Conservation (phyloP, 2,888 invertebrate genomes). For the Lordiphosa fenestrarum region DNA sequence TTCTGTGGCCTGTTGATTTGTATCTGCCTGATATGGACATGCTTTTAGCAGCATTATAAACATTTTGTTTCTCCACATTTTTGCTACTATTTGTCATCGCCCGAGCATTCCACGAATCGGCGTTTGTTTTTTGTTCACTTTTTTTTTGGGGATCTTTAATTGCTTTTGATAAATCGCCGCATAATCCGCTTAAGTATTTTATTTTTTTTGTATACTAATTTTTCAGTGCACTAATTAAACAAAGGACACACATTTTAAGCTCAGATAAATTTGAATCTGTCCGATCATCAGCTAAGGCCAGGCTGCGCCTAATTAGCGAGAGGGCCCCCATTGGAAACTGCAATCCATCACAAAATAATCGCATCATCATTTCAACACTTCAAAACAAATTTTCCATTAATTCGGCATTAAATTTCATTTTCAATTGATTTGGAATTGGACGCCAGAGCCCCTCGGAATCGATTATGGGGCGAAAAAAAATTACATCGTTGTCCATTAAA, state of each 20-base stretch:
- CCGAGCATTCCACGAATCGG: slow-evolving; percentile 58
- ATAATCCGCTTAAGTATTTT: slow-evolving; percentile 67
- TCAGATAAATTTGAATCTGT: slow-evolving; percentile 57
- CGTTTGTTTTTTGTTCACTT: slow-evolving; percentile 4
- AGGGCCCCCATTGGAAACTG: slow-evolving; percentile 30
- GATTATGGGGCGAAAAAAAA: slow-evolving; percentile 57
- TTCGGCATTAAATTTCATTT: slow-evolving; percentile 64
- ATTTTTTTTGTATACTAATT: slow-evolving; percentile 46
- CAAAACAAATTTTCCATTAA: slow-evolving; percentile 65
- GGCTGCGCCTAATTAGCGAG: slow-evolving; percentile 51
- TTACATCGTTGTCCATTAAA: slow-evolving; percentile 69
- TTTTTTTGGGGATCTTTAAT: slow-evolving; percentile 59
- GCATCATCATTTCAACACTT: slow-evolving; percentile 36
- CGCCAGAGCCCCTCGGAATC: slow-evolving; percentile 12
- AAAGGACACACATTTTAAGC: slow-evolving; percentile 62
- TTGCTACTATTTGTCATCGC: slow-evolving; percentile 69
- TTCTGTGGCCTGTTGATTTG: slow-evolving; percentile 44
- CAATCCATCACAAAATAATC: slow-evolving; percentile 33
- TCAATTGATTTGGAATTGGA: slow-evolving; percentile 48
- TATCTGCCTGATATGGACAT: slow-evolving; percentile 63
- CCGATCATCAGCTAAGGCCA: slow-evolving; percentile 20
- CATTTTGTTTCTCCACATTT: slow-evolving; percentile 67
- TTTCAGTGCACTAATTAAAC: slow-evolving; percentile 68
- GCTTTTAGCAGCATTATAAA: slow-evolving; percentile 71
- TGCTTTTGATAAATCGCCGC: slow-evolving; percentile 74